Evolutionary conservation across 2,113 vertebrate species (phyloP).

Genomic region (Tetrao urogallus): DNA sequence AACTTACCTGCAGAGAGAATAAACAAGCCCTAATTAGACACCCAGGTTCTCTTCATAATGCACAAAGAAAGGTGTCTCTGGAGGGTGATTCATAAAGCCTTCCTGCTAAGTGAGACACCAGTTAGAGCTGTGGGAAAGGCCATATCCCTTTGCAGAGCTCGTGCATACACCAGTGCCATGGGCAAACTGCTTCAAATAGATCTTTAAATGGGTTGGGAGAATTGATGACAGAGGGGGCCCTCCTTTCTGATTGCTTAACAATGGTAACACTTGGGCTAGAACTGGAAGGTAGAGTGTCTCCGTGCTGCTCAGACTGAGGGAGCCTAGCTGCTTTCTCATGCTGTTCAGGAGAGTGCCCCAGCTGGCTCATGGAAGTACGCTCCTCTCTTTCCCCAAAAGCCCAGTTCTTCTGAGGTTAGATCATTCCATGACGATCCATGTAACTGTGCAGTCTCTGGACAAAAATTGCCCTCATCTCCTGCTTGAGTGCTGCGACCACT

Average conservation of each 20-base stretch:
- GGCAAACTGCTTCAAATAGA: background rate
- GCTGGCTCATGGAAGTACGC: background rate
- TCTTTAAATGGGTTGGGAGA: background rate
- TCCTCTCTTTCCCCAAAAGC: background rate
- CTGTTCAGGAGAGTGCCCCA: background rate
- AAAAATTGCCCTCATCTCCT: background rate
- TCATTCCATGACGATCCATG: background rate
- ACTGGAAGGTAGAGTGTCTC: rapidly evolving
- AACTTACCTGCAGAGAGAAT: background rate
- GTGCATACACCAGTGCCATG: background rate
- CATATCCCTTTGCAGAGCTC: background rate
- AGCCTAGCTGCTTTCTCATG: background rate
- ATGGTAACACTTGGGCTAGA: background rate
- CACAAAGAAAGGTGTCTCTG: background rate
- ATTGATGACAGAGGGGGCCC: background rate
- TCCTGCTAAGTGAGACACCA: background rate
- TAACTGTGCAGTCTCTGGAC: background rate
- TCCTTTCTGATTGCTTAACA: background rate
- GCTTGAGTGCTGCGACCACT: background rate
- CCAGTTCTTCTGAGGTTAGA: background rate
- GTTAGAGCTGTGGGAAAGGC: background rate
- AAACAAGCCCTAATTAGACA: background rate
- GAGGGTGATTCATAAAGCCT: background rate
- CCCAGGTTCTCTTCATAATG: background rate
- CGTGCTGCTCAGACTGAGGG: background rate